These are phyloP conservation scores for Eueides isabella DNA, from an alignment of 1,140 invertebrate species.

Conservation along the genomic window DNA sequence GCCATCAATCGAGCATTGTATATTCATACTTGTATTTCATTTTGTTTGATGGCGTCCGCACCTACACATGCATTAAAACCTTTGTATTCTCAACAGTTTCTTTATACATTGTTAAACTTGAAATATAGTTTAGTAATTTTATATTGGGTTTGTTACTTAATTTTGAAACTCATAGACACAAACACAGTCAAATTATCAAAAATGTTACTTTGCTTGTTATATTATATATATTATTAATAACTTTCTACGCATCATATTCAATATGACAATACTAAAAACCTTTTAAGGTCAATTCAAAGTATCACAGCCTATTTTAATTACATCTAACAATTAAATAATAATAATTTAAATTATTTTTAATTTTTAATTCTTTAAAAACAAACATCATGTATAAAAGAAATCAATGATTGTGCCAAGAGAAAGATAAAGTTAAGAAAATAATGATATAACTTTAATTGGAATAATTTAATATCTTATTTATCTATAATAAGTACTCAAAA, in stretches of 20 bases:
- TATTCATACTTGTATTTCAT: conserved; percentile 2
- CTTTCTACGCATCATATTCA: not conserved
- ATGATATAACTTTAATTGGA: not conserved
- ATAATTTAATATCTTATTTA: conserved; percentile 4
- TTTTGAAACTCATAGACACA: not conserved
- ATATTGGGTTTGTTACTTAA: not conserved
- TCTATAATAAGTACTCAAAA: conserved; percentile 1
- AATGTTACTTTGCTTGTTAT: not conserved
- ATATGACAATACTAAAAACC: not conserved
- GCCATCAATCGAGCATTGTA: not conserved
- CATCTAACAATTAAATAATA: not conserved
- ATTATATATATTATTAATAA: not conserved
- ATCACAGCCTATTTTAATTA: not conserved
- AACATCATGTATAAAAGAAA: not conserved
- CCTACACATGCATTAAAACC: conserved; percentile 2
- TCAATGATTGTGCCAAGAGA: not conserved
- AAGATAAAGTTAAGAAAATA: not conserved
- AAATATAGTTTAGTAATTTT: too few relatives aligned
- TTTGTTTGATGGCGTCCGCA: not conserved
- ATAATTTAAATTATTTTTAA: too few relatives aligned
- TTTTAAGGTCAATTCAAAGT: not conserved
- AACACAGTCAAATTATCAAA: not conserved
- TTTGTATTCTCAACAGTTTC: not conserved
- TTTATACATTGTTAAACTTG: too few relatives aligned
- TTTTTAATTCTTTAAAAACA: not conserved